Evolutionary conservation across 2,888 invertebrate genomes (phyloP).

Genomic region (Pachliopta kotzebuea): DNA sequence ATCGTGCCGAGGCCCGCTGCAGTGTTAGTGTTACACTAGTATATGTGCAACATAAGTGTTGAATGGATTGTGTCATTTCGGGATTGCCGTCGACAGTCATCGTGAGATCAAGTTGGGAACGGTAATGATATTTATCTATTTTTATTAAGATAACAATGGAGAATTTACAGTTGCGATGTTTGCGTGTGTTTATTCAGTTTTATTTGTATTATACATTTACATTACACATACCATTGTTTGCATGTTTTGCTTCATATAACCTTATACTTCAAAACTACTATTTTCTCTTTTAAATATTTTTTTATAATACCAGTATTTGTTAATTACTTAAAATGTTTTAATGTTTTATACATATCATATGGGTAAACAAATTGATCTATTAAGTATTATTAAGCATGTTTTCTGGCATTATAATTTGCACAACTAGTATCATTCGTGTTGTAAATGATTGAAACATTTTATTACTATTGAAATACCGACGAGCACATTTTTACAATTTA

Average conservation of each 20-base stretch:
- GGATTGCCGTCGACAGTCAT: conserved; percentile 76
- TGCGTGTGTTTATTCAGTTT: conserved; percentile 28
- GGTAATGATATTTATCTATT: conserved; percentile 51
- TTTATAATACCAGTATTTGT: neutral
- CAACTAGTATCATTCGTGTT: neutral
- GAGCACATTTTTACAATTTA: neutral
- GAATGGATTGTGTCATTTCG: conserved; percentile 75
- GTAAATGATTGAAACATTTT: neutral
- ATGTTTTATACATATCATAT: neutral
- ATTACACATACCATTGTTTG: conserved; percentile 30
- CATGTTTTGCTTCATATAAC: conserved; percentile 15
- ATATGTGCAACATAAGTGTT: conserved; percentile 71
- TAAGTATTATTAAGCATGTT: neutral
- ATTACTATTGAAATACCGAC: neutral
- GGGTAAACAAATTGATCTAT: neutral
- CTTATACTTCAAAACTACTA: neutral
- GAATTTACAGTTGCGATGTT: conserved; percentile 20
- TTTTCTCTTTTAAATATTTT: neutral
- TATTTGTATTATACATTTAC: conserved; percentile 34
- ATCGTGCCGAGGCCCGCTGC: conserved; percentile 59
- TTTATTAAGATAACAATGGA: conserved; percentile 28
- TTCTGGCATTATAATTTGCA: neutral
- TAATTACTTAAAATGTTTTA: neutral
- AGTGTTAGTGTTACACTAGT: conserved; percentile 70
- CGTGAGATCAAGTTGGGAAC: conserved; percentile 74